Conservation (phyloP, 2,113 vertebrate genomes). For the Protomyctophum bolini region DNA sequence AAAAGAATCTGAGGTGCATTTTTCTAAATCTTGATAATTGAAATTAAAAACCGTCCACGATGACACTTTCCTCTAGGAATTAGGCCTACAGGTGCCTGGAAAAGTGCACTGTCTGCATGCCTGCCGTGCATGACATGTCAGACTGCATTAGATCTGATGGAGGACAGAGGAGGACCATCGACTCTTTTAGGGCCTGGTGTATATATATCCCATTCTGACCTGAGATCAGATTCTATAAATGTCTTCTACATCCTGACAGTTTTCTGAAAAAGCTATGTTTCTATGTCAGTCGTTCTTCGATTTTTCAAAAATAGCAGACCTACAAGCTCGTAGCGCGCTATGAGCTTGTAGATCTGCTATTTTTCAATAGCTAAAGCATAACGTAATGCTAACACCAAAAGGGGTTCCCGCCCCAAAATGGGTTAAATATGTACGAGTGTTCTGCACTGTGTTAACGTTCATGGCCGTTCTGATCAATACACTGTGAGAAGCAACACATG, state of each 20-base stretch:
- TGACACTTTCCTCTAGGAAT: constrained; percentile 7
- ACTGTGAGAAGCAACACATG: constrained; percentile 30
- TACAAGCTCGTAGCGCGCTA: no score
- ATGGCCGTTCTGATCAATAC: constrained; percentile 19
- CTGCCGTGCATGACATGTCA: constrained; percentile 45
- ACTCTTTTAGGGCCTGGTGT: constrained; percentile 28
- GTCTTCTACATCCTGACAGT: no score
- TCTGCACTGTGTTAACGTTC: constrained; percentile 48
- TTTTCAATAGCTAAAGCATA: no score
- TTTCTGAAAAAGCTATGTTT: no score
- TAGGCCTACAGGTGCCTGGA: constrained; percentile 13
- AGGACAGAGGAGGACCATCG: constrained; percentile 51
- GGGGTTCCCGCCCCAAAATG: no score
- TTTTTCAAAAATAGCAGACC: no score
- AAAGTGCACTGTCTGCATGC: constrained; percentile 36
- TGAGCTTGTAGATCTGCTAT: no score
- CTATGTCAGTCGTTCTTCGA: no score
- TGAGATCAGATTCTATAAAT: no score
- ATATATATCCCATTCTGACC: no score
- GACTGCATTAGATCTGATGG: constrained; percentile 56
- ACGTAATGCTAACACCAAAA: no score
- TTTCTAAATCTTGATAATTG: not conserved
- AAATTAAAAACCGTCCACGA: not conserved
- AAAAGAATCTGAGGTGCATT: no score
- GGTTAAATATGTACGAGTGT: constrained; percentile 28